phyloP scores from a whole-genome alignment of 2,113 vertebrate genomes.

The Ammodytes dubius region DNA sequence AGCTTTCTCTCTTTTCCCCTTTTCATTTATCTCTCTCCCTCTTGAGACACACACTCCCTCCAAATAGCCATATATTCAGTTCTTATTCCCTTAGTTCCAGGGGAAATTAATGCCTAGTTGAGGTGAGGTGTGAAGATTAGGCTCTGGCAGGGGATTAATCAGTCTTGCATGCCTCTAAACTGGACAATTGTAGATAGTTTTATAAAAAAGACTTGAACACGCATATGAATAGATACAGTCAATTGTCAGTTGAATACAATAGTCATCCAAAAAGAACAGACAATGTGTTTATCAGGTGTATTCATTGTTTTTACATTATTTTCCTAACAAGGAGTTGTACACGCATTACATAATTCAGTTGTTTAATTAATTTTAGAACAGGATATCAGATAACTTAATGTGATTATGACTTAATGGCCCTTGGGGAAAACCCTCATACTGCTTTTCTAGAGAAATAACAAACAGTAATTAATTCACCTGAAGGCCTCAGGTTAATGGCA shows the following conservation, averaged over 20 bases:
- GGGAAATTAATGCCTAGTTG: constrained; percentile 57
- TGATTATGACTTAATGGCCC: neutral
- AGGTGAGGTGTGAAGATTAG: constrained; percentile 52
- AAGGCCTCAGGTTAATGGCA: neutral
- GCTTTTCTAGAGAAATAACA: neutral
- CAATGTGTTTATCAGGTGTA: neutral
- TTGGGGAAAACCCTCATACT: neutral
- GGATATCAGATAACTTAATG: neutral
- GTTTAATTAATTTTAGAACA: neutral
- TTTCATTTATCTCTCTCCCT: constrained; percentile 22
- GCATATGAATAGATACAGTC: constrained; percentile 35
- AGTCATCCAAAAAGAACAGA: neutral
- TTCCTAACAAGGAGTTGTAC: neutral
- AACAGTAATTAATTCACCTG: neutral
- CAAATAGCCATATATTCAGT: constrained; percentile 56
- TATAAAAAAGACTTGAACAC: constrained; percentile 49
- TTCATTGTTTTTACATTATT: neutral
- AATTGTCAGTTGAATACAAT: constrained; percentile 19
- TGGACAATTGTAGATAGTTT: constrained; percentile 47
- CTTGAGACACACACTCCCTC: constrained; percentile 27
- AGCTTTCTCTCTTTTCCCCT: constrained; percentile 27
- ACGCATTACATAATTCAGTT: constrained; percentile 5
- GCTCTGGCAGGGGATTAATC: constrained; percentile 55
- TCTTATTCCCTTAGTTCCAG: constrained; percentile 48
- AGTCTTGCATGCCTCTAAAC: constrained; percentile 36